Base-by-base conservation (phyloP, 1,140 invertebrate species). In the Brachionus plicatilis region DNA sequence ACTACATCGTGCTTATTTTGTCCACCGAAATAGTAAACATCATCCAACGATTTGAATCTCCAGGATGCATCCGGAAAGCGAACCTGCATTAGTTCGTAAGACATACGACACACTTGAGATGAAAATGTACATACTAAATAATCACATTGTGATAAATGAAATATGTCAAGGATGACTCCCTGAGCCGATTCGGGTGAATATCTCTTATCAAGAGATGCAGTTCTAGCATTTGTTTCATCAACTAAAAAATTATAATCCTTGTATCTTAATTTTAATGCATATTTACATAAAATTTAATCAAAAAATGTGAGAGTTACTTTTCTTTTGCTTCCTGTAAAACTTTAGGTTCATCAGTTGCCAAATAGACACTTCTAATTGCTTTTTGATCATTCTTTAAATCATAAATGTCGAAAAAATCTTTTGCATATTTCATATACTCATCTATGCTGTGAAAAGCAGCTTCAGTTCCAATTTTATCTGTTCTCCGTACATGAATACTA, bases 401-500 rank as follows among this genome's bases (percentile, higher is more conserved):
- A 70, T 94, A 88, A 86, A 93, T 92, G 84, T 93, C 91, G 88
- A 93, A 97, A 89, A 95, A 92, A 27, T 98, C 94, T 85, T 96
- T 93, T 3, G 98, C 96, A 89, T 95, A 93, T 0, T 89, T 88
- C 97, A 99, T 99, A 87, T 99, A 99, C 89, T 99, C 97, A 84
- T 95, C 94, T n/a, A 99, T 92, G 68, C 93, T 91, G 89, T 99
- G 97, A 89, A 94, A 98, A 6, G 95, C 94, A 3, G 97, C 97
- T 91, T 99, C 97, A 1, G 96, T 97, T 14, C 96, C 96, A 24
- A 99, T 94, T 92, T 99, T 99, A 89, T 99, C 97, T 0, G 97
- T 99, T 83, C 97, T 91, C 37, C 97, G 91, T 12, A 99, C 93
- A 89, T 99, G 97, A 41, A 99, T 92, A 0, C 95, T 76, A 9